A percentile compares a stretch with the other conserved stretches of the same genome.
phyloP scores from a whole-genome alignment of 2,113 vertebrate species.

The Hypocryptadius cinnamomeus region DNA sequence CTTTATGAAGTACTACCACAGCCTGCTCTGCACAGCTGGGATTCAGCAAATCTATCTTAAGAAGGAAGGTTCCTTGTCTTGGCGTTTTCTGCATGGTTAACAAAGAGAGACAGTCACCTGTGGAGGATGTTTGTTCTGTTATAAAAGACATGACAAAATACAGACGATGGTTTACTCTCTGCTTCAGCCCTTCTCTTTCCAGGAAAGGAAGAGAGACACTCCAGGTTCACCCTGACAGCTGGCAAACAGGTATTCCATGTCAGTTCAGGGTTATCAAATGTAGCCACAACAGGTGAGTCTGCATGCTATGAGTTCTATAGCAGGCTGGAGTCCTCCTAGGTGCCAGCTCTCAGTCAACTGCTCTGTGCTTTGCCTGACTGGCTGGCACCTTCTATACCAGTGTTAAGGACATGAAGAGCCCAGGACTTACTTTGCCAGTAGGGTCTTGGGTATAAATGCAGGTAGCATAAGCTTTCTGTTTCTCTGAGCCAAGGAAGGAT shows the following conservation, averaged over 20 bases:
- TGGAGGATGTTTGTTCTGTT: neutral
- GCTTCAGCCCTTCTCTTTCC: neutral
- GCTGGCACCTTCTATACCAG: neutral
- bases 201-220: neutral
- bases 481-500: neutral
- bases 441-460: neutral
- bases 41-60: neutral
- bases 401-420: neutral
- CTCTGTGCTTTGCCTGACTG: neutral
- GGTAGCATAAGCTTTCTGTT: neutral
- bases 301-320: neutral
- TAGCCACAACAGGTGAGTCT: neutral
- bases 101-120: neutral
- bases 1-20: neutral
- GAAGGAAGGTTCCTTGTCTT: neutral
- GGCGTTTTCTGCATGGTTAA: neutral
- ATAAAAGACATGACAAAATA: neutral
- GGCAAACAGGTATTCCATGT: neutral
- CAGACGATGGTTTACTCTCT: neutral
- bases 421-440: neutral
- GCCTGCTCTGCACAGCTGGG: neutral
- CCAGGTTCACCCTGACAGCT: neutral
- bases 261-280: neutral
- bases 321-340: neutral
- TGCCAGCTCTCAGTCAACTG: neutral